Percentiles rank a stretch among this genome's conserved stretches.
phyloP scores from a whole-genome alignment of 2,113 vertebrate genomes.

The Scolopax mira region DNA sequence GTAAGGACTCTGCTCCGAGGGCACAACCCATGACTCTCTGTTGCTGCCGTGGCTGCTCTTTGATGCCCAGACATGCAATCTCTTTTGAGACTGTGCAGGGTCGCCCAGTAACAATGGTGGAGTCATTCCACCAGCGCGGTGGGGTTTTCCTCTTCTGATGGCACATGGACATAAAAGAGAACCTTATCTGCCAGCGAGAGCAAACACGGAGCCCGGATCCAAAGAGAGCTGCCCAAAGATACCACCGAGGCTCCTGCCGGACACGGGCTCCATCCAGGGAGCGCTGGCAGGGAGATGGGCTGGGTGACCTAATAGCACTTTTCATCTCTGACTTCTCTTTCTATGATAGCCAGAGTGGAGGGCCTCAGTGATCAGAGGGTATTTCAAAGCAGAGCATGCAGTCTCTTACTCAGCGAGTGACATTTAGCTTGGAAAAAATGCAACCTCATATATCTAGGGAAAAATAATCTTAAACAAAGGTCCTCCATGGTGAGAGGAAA shows the following conservation, averaged over 20 bases:
- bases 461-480: conserved; percentile 20
- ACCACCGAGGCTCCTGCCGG: neutral
- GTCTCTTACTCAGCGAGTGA: neutral
- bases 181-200: conserved; percentile 34
- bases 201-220: neutral
- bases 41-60: neutral
- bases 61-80: neutral
- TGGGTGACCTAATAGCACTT: neutral
- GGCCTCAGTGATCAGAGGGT: neutral
- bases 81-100: conserved; percentile 54
- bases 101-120: neutral
- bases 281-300: neutral
- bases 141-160: conserved; percentile 40
- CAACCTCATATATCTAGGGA: neutral
- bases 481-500: neutral
- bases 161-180: conserved; percentile 47
- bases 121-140: neutral
- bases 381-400: conserved; percentile 6
- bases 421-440: neutral
- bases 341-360: neutral
- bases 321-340: neutral
- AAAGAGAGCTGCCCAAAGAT: neutral
- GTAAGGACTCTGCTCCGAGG: neutral
- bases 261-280: neutral
- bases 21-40: accelerated